phyloP scores from a whole-genome alignment of 1,140 invertebrate genomes.

The Goniozus legneri region DNA sequence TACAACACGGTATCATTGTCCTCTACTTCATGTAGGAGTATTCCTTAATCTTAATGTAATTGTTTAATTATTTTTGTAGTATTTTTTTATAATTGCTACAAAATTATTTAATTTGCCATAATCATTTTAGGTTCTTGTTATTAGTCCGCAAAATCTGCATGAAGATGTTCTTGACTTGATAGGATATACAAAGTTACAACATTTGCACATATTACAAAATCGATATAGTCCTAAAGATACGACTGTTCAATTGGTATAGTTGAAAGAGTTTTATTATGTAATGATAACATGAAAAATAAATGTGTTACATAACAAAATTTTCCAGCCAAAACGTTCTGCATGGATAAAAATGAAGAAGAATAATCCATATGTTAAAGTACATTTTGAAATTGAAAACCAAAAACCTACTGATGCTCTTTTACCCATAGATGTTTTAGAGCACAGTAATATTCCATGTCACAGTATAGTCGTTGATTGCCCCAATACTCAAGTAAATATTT shows the following conservation, averaged over 20 bases:
- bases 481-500: slow-evolving; percentile 55
- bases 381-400: slow-evolving; percentile 58
- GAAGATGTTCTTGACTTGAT: slow-evolving; percentile 72
- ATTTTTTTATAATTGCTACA: slow-evolving; percentile 1
- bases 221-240: slow-evolving; percentile 61
- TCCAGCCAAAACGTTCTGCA: slow-evolving; percentile 42
- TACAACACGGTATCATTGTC: slow-evolving; percentile 68
- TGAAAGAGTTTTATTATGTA: not conserved
- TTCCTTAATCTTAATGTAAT: slow-evolving; percentile 71
- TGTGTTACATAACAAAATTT: too few relatives aligned
- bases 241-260: slow-evolving; percentile 47
- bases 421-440: slow-evolving; percentile 48
- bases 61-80: slow-evolving; percentile 9
- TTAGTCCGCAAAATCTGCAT: slow-evolving; percentile 79
- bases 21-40: slow-evolving; percentile 72
- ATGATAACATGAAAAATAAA: slow-evolving; percentile 1
- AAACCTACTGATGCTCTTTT: slow-evolving; percentile 53
- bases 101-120: slow-evolving; percentile 7
- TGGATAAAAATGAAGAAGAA: slow-evolving; percentile 58
- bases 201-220: slow-evolving; percentile 79
- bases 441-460: slow-evolving; percentile 62
- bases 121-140: slow-evolving; percentile 61
- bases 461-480: slow-evolving; percentile 67
- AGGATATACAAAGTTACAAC: slow-evolving; percentile 63
- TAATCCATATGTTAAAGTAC: slow-evolving; percentile 58